Evolutionary conservation across 2,797 vertebrate genomes (phyloP).

Genomic region (Hydrophis major): DNA sequence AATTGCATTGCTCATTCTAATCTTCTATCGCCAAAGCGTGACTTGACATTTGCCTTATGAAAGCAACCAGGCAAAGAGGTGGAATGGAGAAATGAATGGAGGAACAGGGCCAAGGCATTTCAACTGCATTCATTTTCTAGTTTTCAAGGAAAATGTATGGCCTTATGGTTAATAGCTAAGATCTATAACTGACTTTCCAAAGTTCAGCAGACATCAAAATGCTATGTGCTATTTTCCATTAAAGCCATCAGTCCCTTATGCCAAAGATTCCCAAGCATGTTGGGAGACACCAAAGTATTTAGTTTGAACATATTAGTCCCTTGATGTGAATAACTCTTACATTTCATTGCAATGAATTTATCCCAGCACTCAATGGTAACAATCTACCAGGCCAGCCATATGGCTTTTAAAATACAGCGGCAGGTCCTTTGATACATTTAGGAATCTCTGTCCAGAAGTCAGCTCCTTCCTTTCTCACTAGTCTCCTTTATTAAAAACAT

Average conservation of each 20-base stretch:
- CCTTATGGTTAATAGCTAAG: background rate
- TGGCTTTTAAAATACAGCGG: background rate
- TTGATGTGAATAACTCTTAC: background rate
- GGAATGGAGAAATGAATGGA: background rate
- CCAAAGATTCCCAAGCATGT: conserved; percentile 5
- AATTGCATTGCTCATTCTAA: background rate
- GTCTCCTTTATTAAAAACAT: conserved; percentile 29
- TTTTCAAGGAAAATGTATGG: background rate
- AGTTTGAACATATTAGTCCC: background rate
- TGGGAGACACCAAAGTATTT: background rate
- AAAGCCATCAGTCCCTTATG: conserved; percentile 19
- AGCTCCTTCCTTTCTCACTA: conserved; percentile 14
- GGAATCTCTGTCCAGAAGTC: background rate
- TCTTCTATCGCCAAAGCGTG: background rate
- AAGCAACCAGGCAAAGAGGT: background rate
- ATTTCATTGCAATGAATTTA: background rate
- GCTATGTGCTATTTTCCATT: background rate
- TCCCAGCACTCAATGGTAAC: background rate
- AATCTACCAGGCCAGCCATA: background rate
- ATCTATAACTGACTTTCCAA: conserved; percentile 14
- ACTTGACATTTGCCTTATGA: background rate
- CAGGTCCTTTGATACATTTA: background rate
- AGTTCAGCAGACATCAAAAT: conserved; percentile 18
- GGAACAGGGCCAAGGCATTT: background rate
- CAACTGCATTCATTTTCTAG: background rate